Evolutionary conservation across 2,888 invertebrate species (phyloP).

Genomic region (Cancer borealis): DNA sequence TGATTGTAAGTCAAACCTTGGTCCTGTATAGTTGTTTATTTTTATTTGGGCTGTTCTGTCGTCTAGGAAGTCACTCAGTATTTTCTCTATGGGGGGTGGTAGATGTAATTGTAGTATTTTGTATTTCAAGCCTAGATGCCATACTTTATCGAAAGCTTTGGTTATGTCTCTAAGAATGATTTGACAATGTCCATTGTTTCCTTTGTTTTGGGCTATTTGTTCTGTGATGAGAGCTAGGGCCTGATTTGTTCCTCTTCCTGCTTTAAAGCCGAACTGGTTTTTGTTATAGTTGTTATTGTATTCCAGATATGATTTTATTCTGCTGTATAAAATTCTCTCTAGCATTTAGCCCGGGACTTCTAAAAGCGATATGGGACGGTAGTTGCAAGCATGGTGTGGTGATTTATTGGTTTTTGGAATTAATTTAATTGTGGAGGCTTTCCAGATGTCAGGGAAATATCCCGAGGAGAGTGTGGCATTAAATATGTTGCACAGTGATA

Average conservation of each 20-base stretch:
- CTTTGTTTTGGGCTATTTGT: neutral
- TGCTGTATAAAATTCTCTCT: neutral
- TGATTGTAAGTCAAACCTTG: neutral
- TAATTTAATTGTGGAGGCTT: no score
- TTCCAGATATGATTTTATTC: neutral
- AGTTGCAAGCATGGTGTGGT: no score
- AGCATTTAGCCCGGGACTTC: neutral
- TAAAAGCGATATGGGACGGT: neutral
- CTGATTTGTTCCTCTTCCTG: neutral
- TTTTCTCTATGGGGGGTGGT: neutral
- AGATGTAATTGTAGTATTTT: neutral
- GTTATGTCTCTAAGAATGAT: conserved; percentile 2
- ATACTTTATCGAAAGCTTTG: conserved; percentile 44
- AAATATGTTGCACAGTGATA: no score
- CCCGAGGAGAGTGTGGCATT: no score
- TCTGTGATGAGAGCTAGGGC: neutral
- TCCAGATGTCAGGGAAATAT: no score
- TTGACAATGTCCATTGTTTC: neutral
- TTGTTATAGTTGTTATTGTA: neutral
- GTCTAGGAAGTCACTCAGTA: neutral
- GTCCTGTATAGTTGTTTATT: neutral
- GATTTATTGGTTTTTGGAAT: neutral
- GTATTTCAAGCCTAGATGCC: neutral
- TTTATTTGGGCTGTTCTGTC: neutral
- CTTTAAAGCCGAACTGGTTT: neutral